phyloP scores from a whole-genome alignment of 2,797 vertebrate genomes.

The Staurois parvus region DNA sequence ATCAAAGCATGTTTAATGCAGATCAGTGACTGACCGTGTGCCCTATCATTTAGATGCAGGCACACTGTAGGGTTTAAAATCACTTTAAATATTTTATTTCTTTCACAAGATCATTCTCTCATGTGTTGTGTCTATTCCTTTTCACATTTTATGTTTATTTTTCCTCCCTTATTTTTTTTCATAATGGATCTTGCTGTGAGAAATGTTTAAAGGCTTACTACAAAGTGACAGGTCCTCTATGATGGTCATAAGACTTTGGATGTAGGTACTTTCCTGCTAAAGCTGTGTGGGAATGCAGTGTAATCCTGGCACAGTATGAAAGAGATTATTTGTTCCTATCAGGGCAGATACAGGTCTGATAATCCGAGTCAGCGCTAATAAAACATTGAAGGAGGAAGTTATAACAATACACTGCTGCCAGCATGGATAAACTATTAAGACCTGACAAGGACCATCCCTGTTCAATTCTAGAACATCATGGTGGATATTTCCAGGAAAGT shows the following conservation, averaged over 20 bases:
- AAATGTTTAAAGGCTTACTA: background rate
- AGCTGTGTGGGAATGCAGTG: background rate
- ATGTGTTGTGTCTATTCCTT: no score
- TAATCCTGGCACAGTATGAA: conserved; percentile 4
- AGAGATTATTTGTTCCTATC: background rate
- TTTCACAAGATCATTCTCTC: no score
- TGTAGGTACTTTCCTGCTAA: conserved; percentile 19
- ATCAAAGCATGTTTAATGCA: no score
- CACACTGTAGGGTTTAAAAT: no score
- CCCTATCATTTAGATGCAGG: no score
- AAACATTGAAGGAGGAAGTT: conserved; percentile 10
- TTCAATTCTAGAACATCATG: background rate
- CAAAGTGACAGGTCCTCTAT: background rate
- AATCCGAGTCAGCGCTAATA: background rate
- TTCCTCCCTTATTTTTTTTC: no score
- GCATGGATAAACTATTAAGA: background rate
- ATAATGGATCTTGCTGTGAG: no score
- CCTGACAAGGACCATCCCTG: no score
- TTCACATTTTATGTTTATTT: no score
- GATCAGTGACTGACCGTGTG: no score
- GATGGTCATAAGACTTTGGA: background rate
- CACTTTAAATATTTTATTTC: no score
- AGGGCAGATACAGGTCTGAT: background rate
- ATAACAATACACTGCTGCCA: background rate
- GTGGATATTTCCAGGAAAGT: background rate